These are phyloP conservation scores for Melanotaenia nigrans DNA, from an alignment of 2,797 vertebrate species.

Conservation along the genomic window DNA sequence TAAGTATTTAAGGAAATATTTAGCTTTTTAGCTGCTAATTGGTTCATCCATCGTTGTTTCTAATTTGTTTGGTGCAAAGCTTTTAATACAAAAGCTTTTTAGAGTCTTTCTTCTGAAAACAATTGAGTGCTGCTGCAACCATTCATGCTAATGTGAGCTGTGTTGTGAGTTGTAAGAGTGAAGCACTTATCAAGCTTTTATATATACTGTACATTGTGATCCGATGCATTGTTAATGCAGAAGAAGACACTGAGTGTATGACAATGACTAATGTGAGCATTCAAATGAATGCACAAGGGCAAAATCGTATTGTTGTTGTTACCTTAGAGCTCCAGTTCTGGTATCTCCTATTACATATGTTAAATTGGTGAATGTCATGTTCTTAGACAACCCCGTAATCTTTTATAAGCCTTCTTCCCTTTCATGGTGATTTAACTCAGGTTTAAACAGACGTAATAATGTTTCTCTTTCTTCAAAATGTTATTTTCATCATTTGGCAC, in stretches of 20 bases:
- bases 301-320: neutral
- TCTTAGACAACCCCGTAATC: slow-evolving; percentile 5
- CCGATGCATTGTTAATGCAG: neutral
- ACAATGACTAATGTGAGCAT: neutral
- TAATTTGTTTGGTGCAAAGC: neutral
- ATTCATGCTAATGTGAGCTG: slow-evolving; percentile 17
- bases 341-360: slow-evolving; percentile 5
- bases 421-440: neutral
- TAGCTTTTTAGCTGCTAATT: neutral
- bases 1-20: neutral
- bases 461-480: neutral
- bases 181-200: slow-evolving; percentile 13
- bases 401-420: neutral
- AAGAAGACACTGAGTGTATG: neutral
- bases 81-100: neutral
- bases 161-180: slow-evolving; percentile 8
- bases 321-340: neutral
- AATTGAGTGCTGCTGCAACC: neutral
- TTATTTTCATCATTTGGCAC: neutral
- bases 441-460: neutral
- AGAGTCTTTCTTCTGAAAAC: slow-evolving; percentile 7
- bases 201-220: neutral
- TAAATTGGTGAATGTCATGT: slow-evolving; percentile 10
- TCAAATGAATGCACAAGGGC: neutral
- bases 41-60: neutral